Evolutionary conservation across 1,140 invertebrate genomes (phyloP), one percentile per base, ranked within the genome.

Genomic region (Forficula auricularia): DNA sequence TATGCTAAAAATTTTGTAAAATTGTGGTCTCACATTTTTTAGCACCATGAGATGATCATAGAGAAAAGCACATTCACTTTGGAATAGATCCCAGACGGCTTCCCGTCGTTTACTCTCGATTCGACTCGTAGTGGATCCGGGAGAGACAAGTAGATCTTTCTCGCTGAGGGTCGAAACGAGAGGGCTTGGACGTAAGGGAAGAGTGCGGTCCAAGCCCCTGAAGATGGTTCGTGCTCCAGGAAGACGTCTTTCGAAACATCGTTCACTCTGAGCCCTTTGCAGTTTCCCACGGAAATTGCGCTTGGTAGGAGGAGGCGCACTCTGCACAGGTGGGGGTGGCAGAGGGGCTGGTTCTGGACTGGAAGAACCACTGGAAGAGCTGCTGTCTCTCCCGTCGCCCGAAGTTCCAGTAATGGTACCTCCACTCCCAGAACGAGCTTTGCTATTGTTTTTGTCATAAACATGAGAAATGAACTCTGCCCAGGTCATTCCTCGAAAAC

Each of bases 41-140:
- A 79, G 61, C 8, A 79, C 75, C 67, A 79, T 75, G 9, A 80
- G 58, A 57, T 79, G 77, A 49, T 75, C 71, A 30, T 75, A 67
- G 13, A 79, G 65, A 55, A 79, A 79, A 18, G 72, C 64, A 50
- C 71, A 70, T 59, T 79, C 75, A 42, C 68, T 72, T 54, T 77
- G 76, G 55, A 79, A 79, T 0, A 79, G 58, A 59, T 79, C 77
- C 76, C 76, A 79, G 3, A 79, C 64, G 6, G 75, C 72, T 54
- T 77, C 73, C 33, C 64, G 52, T 36, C 67, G 50, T 47, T 68
- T 69, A 7, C 39, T 22, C 37, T 56, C 53, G 20, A 41, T 44
- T 41, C 49, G 16, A 36, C 46, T 48, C 7, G 43, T 48, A 2
- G 48, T 50, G 3, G 48, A 50, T 2, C 40, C 41, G 10, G 48